These are phyloP conservation scores for Enhydra lutris DNA, from an alignment of 2,113 vertebrate genomes.

Conservation along the genomic window DNA sequence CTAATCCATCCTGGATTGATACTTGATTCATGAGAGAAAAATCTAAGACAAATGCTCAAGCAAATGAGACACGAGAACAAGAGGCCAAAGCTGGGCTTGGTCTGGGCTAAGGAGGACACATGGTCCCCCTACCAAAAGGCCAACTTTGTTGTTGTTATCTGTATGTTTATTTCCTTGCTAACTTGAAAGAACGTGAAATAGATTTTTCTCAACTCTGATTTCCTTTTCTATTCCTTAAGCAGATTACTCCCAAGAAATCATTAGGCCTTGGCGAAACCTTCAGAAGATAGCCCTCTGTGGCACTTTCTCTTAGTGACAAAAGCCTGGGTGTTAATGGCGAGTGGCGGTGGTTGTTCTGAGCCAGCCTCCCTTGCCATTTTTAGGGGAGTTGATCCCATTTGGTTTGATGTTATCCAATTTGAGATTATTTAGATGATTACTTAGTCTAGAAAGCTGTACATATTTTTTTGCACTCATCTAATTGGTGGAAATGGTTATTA, in stretches of 20 bases:
- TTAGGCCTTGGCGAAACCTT: not conserved
- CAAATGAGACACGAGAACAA: not conserved
- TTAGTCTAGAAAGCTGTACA: not conserved
- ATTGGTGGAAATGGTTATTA: slow-evolving; percentile 17
- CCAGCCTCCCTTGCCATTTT: not conserved
- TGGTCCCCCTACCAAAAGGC: not conserved
- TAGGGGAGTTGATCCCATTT: not conserved
- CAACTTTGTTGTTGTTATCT: not conserved
- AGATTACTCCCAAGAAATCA: not conserved
- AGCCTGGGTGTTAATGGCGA: not conserved
- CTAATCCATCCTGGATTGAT: not conserved
- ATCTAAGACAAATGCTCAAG: not conserved
- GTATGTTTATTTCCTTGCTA: not conserved
- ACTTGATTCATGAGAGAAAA: not conserved
- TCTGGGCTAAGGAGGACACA: not conserved
- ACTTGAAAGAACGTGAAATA: slow-evolving; percentile 1
- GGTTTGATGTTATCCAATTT: not conserved
- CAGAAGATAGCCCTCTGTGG: not conserved
- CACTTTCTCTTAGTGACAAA: not conserved
- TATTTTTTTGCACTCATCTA: not conserved
- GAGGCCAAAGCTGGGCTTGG: not conserved
- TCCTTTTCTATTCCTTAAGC: not conserved
- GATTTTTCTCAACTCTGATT: not conserved
- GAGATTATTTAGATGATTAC: not conserved
- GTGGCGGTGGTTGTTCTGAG: not conserved